phyloP scores from a whole-genome alignment of 2,113 vertebrate species.

The Felis chaus region DNA sequence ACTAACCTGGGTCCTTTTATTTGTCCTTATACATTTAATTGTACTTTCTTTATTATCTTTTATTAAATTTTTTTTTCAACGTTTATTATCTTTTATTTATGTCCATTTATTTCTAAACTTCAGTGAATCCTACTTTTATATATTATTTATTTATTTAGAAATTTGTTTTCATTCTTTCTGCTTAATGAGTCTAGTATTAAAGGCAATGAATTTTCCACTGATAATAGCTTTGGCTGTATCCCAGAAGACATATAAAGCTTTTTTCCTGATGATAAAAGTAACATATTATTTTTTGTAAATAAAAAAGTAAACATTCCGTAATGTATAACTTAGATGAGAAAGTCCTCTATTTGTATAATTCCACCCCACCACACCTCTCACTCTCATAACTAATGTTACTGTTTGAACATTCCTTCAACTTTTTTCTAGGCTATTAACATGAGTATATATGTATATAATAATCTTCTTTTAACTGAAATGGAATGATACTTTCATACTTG shows the following conservation, averaged over 20 bases:
- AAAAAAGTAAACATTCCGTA: background rate
- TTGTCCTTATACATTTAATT: background rate
- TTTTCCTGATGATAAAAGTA: constrained; percentile 19
- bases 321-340: constrained; percentile 7
- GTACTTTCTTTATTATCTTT: background rate
- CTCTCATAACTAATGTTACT: constrained; percentile 10
- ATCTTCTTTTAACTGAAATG: constrained; percentile 28
- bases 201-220: constrained; percentile 18
- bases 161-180: background rate
- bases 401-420: background rate
- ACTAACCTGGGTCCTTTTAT: background rate
- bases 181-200: constrained; percentile 31
- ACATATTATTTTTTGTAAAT: background rate
- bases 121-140: background rate
- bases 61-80: no score
- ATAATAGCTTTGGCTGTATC: background rate
- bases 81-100: background rate
- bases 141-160: background rate
- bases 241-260: background rate
- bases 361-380: background rate
- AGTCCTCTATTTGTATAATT: background rate
- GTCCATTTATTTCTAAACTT: constrained; percentile 27
- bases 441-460: background rate
- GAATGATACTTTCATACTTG: background rate
- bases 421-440: background rate